These are phyloP conservation scores for Magallana nippona DNA, from an alignment of 2,888 invertebrate genomes.

Conservation along the genomic window DNA sequence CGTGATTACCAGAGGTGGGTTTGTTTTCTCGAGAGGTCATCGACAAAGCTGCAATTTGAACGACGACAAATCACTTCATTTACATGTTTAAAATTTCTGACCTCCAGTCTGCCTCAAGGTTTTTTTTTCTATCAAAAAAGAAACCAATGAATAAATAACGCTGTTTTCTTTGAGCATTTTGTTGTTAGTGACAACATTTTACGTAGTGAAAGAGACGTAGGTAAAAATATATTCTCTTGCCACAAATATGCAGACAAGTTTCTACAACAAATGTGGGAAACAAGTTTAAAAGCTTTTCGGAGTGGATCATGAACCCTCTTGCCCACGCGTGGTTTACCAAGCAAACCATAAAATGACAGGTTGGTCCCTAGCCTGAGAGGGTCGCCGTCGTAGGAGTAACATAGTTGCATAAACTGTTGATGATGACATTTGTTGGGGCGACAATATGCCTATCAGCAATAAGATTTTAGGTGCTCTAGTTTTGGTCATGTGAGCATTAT, in stretches of 20 bases:
- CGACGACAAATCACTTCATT: neutral
- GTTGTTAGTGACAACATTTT: too few relatives aligned
- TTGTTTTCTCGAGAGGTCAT: neutral
- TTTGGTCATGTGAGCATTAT: neutral
- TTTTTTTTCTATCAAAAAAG: too few relatives aligned
- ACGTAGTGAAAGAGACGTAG: neutral
- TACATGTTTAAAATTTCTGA: neutral
- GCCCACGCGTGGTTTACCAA: slow-evolving; percentile 23
- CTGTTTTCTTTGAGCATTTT: too few relatives aligned
- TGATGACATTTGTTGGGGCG: slow-evolving; percentile 14
- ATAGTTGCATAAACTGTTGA: neutral
- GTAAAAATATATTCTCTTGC: neutral
- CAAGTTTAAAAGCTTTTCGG: slow-evolving; percentile 11
- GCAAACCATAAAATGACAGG: neutral
- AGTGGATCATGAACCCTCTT: neutral
- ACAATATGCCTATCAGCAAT: neutral
- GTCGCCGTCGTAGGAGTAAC: neutral
- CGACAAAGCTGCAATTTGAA: too few relatives aligned
- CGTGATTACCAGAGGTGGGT: slow-evolving; percentile 2
- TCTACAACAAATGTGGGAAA: slow-evolving; percentile 24
- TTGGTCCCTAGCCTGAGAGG: neutral
- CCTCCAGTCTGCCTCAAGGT: too few relatives aligned
- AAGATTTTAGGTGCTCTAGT: neutral
- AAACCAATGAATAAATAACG: too few relatives aligned
- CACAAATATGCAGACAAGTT: neutral